These are phyloP conservation scores for Oscheius sp. DNA, from an alignment of 2,888 invertebrate genomes.

Conservation along the genomic window DNA sequence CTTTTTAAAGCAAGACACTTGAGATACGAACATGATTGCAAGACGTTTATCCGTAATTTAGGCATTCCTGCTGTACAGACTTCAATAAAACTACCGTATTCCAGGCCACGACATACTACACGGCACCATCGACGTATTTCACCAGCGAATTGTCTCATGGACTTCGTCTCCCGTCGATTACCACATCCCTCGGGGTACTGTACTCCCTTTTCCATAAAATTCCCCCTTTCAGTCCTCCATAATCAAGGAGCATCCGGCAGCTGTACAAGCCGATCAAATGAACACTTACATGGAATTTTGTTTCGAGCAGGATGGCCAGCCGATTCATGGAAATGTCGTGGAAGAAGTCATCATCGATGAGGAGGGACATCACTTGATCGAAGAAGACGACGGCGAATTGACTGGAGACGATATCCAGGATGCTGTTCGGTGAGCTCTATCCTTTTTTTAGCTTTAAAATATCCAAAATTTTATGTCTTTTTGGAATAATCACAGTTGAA, in stretches of 20 bases:
- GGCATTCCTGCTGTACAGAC: too few relatives aligned
- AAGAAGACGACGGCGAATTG: neutral
- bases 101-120: slow-evolving; percentile 40
- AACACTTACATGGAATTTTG: slow-evolving; percentile 43
- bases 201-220: neutral
- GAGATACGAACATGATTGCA: too few relatives aligned
- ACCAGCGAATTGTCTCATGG: neutral
- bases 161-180: slow-evolving; percentile 28
- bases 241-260: slow-evolving; percentile 44
- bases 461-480: too few relatives aligned
- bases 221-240: slow-evolving; percentile 22
- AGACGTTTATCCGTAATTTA: too few relatives aligned
- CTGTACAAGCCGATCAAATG: slow-evolving; percentile 44
- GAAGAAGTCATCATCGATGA: slow-evolving; percentile 36
- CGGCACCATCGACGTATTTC: slow-evolving; percentile 26
- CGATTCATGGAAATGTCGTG: neutral
- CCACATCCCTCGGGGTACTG: slow-evolving; percentile 3
- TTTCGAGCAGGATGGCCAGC: slow-evolving; percentile 14
- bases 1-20: too few relatives aligned
- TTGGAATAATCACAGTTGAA: too few relatives aligned
- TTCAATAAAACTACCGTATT: slow-evolving; percentile 12
- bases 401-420: neutral
- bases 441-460: too few relatives aligned
- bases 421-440: too few relatives aligned
- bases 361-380: neutral